Conservation (phyloP, 2,113 vertebrate species). For the Paraplagusia blochii region DNA sequence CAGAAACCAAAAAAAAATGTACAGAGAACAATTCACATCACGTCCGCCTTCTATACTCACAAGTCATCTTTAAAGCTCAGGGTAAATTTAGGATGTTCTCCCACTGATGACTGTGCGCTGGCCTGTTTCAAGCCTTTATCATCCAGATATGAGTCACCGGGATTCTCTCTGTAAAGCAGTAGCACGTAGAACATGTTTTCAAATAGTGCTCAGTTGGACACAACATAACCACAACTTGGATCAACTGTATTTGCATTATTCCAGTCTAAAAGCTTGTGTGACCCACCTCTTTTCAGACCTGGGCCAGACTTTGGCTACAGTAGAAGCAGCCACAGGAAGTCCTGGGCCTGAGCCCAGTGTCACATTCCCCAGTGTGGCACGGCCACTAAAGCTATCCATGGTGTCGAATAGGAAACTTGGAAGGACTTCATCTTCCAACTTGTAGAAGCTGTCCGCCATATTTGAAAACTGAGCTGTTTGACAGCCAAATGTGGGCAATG, state of each 20-base stretch:
- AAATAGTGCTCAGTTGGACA: neutral
- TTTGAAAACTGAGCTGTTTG: slow-evolving; percentile 3
- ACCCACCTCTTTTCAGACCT: slow-evolving; percentile 81
- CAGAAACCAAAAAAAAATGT: neutral
- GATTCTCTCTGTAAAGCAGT: slow-evolving; percentile 69
- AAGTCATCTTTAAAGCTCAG: slow-evolving; percentile 82
- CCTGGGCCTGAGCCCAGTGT: slow-evolving; percentile 86
- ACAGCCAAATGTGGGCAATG: slow-evolving; percentile 21
- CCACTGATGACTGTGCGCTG: slow-evolving; percentile 50
- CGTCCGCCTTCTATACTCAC: slow-evolving; percentile 74
- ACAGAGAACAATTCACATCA: neutral
- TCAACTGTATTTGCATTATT: neutral
- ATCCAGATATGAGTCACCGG: slow-evolving; percentile 82
- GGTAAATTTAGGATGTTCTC: slow-evolving; percentile 70
- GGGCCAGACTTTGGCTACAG: slow-evolving; percentile 81
- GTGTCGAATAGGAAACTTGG: slow-evolving; percentile 84
- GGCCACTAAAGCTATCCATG: slow-evolving; percentile 69
- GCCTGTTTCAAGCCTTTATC: slow-evolving; percentile 58
- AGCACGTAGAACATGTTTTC: neutral
- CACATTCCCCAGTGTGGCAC: slow-evolving; percentile 78
- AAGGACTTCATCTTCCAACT: slow-evolving; percentile 86
- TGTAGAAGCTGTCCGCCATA: slow-evolving; percentile 82
- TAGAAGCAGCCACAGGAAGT: slow-evolving; percentile 91
- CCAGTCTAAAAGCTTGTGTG: slow-evolving; percentile 1
- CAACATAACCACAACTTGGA: neutral